Conservation (phyloP, 2,888 invertebrate genomes). For the Drosophila atripex region DNA sequence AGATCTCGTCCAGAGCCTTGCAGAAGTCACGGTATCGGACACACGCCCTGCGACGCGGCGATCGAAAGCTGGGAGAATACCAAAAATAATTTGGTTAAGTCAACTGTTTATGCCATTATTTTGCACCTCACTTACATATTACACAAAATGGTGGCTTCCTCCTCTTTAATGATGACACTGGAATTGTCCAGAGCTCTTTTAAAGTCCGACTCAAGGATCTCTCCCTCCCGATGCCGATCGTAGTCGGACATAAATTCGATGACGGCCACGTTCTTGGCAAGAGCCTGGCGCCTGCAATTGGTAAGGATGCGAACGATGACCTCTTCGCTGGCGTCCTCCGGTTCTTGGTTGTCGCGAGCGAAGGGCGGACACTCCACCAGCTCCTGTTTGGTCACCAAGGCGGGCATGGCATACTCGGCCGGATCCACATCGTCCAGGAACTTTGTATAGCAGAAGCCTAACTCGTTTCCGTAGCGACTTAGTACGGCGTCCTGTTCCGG, state of each 20-base stretch:
- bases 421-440: slow-evolving; percentile 87
- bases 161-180: slow-evolving; percentile 87
- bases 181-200: slow-evolving; percentile 88
- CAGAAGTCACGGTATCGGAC: slow-evolving; percentile 89
- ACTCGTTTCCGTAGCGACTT: slow-evolving; percentile 88
- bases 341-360: slow-evolving; percentile 85
- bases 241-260: slow-evolving; percentile 88
- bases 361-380: slow-evolving; percentile 58
- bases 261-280: slow-evolving; percentile 87
- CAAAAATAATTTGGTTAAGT: too few relatives aligned
- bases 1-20: slow-evolving; percentile 88
- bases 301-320: slow-evolving; percentile 88
- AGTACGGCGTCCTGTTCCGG: slow-evolving; percentile 89
- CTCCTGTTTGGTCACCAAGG: slow-evolving; percentile 59
- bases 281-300: slow-evolving; percentile 89
- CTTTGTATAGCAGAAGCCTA: slow-evolving; percentile 90
- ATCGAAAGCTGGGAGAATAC: slow-evolving; percentile 86
- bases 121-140: slow-evolving; percentile 86
- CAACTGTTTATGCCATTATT: too few relatives aligned
- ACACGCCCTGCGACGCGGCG: slow-evolving; percentile 86
- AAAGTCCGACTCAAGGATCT: slow-evolving; percentile 88
- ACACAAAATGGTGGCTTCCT: slow-evolving; percentile 89
- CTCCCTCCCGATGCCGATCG: slow-evolving; percentile 87
- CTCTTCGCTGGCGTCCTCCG: slow-evolving; percentile 84
- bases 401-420: slow-evolving; percentile 80